Evolutionary conservation across 2,113 vertebrate species (phyloP).

Genomic region (Tragelaphus strepsiceros): DNA sequence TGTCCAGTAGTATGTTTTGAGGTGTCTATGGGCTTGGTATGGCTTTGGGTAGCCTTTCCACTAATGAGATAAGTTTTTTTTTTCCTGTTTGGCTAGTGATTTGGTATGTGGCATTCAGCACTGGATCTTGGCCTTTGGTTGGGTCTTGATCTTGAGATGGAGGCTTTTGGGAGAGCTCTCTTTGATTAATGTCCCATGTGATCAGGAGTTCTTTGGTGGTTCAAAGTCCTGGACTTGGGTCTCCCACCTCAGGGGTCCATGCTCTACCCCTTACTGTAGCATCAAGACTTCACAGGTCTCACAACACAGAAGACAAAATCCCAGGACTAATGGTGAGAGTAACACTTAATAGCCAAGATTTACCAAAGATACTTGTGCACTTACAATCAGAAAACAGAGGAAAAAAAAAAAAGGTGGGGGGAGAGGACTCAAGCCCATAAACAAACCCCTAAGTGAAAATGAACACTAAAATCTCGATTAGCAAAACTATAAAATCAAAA

Average conservation of each 20-base stretch:
- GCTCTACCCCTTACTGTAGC: background rate
- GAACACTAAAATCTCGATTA: background rate
- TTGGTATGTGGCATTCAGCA: background rate
- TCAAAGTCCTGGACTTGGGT: background rate
- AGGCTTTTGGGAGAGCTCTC: background rate
- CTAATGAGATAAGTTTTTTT: background rate
- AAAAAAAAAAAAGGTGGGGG: rapidly evolving
- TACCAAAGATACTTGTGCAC: background rate
- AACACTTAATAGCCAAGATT: background rate
- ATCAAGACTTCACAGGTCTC: background rate
- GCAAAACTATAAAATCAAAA: background rate
- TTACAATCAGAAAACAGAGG: background rate
- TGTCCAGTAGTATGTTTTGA: background rate
- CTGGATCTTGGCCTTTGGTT: background rate
- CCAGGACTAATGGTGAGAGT: background rate
- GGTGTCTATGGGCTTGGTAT: background rate
- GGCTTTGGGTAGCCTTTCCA: background rate
- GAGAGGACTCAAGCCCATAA: background rate
- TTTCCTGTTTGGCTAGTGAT: background rate
- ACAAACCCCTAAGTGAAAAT: background rate
- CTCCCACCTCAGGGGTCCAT: background rate
- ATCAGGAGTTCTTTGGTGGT: background rate
- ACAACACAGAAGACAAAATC: background rate
- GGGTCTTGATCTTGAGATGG: background rate
- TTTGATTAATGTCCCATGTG: background rate